Evolutionary conservation across 2,113 vertebrate genomes (phyloP).

Genomic region (Saimiri boliviensis): DNA sequence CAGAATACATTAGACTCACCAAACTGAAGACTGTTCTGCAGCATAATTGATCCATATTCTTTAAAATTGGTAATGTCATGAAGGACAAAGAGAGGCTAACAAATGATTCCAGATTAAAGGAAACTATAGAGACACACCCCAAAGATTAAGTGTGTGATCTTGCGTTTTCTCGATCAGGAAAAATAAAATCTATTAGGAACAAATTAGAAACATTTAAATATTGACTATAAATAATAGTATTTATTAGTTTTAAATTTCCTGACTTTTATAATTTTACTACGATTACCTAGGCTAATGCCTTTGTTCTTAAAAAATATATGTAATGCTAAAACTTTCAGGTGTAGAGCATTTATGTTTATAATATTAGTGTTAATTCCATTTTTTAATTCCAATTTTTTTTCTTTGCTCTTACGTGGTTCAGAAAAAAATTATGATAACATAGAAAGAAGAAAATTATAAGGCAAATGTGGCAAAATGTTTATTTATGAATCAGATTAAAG

Average conservation of each 20-base stretch:
- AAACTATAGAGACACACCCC: neutral
- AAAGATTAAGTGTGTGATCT: neutral
- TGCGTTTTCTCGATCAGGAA: neutral
- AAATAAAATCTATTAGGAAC: neutral
- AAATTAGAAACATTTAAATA: slow-evolving; percentile 14
- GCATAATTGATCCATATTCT: neutral
- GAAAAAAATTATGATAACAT: neutral
- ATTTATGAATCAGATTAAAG: neutral
- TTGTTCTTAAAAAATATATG: neutral
- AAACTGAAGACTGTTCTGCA: neutral
- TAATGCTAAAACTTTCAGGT: neutral
- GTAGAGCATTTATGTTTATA: neutral
- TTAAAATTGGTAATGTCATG: neutral
- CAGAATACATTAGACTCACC: neutral
- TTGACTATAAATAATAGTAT: neutral
- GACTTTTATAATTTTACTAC: neutral
- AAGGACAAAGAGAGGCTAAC: slow-evolving; percentile 2
- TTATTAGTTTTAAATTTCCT: slow-evolving; percentile 7
- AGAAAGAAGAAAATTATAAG: neutral
- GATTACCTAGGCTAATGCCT: neutral
- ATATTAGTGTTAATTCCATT: too few relatives aligned
- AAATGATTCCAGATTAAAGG: neutral
- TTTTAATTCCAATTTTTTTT: too few relatives aligned
- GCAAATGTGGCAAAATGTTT: neutral
- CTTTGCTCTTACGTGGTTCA: neutral